Base-by-base conservation (phyloP, 2,888 invertebrate species). In the Eristalinus aeneus region DNA sequence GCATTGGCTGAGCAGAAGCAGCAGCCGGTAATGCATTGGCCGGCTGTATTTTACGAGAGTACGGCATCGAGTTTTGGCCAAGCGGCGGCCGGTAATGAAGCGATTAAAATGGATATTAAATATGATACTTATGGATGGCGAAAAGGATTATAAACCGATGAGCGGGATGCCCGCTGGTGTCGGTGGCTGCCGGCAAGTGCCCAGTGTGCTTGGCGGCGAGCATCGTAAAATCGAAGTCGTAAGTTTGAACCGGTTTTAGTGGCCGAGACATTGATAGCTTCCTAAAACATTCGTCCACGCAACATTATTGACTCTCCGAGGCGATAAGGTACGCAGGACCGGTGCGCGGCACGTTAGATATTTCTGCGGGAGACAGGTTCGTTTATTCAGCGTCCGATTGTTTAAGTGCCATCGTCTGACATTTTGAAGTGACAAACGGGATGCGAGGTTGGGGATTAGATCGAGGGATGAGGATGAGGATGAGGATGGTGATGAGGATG, bases 31-130 rank as follows among this genome's bases (percentile, higher is more conserved):
- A 82, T 82, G 86, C 86, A 82, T 74, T 86, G 82, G 86, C 39
- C 36, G 54, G 60, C 39, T 69, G 82, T 82, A 86, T 82, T 86
- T 86, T 86, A 86, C 78, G 86, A 77, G 69, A 69, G 82, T 46
- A 46, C 77, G 76, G 77, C 82, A 86, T 86, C 86, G 82, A 78
- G 74, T 86, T 77, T 73, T 74, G 77, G 39, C 64, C 86, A 86
- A 86, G 74, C 82, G 77, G 86, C 86, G 86, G 73, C 32, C 74
- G 61, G 71, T 86, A 86, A 86, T 86, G 86, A 86, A 86, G 86
- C 86, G 86, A 86, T 86, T 86, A 86, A 86, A 86, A 53, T 60
- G 86, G 64, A 82, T 82, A 86, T 86, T 82, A 86, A 86, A 86
- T 77, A 81, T 86, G 82, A 86, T 86, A 86, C 86, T 86, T 82